Base-by-base conservation (phyloP, 37 sponge, comb jelly and placozoan species). In the Sycon ciliatum region DNA sequence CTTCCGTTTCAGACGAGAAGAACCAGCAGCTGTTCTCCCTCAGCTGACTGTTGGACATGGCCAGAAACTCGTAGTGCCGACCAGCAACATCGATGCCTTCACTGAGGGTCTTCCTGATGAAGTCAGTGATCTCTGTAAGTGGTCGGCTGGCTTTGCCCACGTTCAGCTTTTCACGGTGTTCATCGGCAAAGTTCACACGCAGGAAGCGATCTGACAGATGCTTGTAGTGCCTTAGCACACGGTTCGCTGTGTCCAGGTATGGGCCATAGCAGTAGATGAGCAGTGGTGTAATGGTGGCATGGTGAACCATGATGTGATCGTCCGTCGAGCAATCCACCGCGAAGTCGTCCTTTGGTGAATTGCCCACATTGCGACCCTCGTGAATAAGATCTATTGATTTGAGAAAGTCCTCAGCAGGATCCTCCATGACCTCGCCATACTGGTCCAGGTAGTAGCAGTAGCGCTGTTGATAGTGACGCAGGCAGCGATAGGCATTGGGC, bases 121-220 rank as follows among this genome's bases (percentile, higher is more conserved):
- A 11, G 16, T 9, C 63, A 22, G 11, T 23, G 32, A 60, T 60
- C 9, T 22, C 63, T 28, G 7, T 9, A 11, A 60, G 9, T 11
- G 22, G 7, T 28, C 16, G 22, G 11, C 26, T 24, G 7, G 27
- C 11, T 60, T 28, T 22, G 49, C 49, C 49, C 7, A 60, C 32
- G 24, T 30, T 9, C 9, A 60, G 63, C 26, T 60, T 60, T 11
- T 60, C 16, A 7, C 32, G 26, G 33, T 76, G 68, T 32, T 76
- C 77, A 76, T 76, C 77, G 26, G 67, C 7, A 27, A 76, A 68
- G 9, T 34, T 58, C 3, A 76, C 77, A 16, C 77, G 42, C 37
- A 76, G 53, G 54, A 76, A 76, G 29, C 54, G 26, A 32, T 76
- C 77, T 11, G 16, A 24, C 11, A 23, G 63, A n/a, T 34, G 55